These are phyloP conservation scores for Danionella dracula DNA, from an alignment of 2,797 vertebrate species.

Conservation along the genomic window DNA sequence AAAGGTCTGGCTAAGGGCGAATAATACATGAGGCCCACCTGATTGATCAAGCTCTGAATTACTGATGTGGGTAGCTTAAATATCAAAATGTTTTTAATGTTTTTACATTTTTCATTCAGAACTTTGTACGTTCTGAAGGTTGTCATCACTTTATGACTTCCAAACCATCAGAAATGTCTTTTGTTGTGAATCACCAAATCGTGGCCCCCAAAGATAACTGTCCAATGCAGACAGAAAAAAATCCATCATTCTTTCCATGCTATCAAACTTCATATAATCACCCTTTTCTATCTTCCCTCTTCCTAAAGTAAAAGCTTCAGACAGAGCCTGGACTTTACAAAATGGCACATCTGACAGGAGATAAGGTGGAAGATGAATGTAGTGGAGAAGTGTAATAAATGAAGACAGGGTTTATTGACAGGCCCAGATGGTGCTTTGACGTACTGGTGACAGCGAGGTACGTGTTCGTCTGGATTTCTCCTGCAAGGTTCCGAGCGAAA, in stretches of 20 bases:
- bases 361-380: constrained; percentile 39
- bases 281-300: background rate
- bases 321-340: constrained; percentile 12
- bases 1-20: too few relatives aligned
- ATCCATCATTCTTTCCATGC: constrained; percentile 1
- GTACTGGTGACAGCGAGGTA: constrained; percentile 96
- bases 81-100: too few relatives aligned
- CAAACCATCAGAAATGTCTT: too few relatives aligned
- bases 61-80: too few relatives aligned
- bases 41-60: too few relatives aligned
- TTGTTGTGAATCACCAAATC: too few relatives aligned
- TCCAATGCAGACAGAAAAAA: background rate
- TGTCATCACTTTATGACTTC: too few relatives aligned
- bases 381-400: constrained; percentile 4
- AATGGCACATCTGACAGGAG: constrained; percentile 28
- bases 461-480: constrained; percentile 94
- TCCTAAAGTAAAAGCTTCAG: constrained; percentile 10
- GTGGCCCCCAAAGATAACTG: too few relatives aligned
- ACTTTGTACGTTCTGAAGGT: too few relatives aligned
- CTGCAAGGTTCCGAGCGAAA: constrained; percentile 85
- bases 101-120: too few relatives aligned
- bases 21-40: too few relatives aligned
- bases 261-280: constrained; percentile 9
- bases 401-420: constrained; percentile 21
- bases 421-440: constrained; percentile 47